Conservation (phyloP, 2,888 invertebrate genomes). For the Xanthia icteritia region DNA sequence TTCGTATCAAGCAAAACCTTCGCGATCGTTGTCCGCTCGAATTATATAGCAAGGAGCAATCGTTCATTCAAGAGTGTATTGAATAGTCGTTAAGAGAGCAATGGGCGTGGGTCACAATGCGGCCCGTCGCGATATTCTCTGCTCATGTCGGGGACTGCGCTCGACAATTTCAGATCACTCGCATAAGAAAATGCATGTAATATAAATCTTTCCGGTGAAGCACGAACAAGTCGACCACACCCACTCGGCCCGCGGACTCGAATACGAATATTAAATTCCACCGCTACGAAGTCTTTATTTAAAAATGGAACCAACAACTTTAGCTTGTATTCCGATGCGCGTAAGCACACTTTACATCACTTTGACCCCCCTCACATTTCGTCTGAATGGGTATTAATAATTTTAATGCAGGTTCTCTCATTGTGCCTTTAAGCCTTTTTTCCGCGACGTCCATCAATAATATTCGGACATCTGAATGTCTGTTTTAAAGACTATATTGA, state of each 20-base stretch:
- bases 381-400: conserved; percentile 87
- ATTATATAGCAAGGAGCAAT: conserved; percentile 89
- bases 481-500: conserved; percentile 84
- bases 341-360: conserved; percentile 78
- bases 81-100: conserved; percentile 88
- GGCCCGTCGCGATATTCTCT: conserved; percentile 69
- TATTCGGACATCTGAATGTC: conserved; percentile 88
- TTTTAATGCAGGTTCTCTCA: conserved; percentile 88
- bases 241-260: conserved; percentile 87
- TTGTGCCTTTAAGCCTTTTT: conserved; percentile 82
- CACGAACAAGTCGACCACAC: conserved; percentile 88
- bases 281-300: conserved; percentile 86
- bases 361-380: conserved; percentile 63
- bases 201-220: conserved; percentile 90
- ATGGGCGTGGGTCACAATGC: conserved; percentile 88
- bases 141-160: conserved; percentile 71
- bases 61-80: conserved; percentile 88
- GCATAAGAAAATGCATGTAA: conserved; percentile 89
- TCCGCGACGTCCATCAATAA: conserved; percentile 88
- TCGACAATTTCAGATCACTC: conserved; percentile 90
- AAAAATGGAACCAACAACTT: conserved; percentile 81
- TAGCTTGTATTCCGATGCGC: conserved; percentile 81
- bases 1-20: conserved; percentile 79
- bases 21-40: conserved; percentile 83
- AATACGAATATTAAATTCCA: conserved; percentile 90